A percentile compares a stretch with the other conserved stretches of the same genome.
These are phyloP conservation scores for Mirounga angustirostris DNA, from an alignment of 2,113 vertebrate genomes.

Conservation along the genomic window DNA sequence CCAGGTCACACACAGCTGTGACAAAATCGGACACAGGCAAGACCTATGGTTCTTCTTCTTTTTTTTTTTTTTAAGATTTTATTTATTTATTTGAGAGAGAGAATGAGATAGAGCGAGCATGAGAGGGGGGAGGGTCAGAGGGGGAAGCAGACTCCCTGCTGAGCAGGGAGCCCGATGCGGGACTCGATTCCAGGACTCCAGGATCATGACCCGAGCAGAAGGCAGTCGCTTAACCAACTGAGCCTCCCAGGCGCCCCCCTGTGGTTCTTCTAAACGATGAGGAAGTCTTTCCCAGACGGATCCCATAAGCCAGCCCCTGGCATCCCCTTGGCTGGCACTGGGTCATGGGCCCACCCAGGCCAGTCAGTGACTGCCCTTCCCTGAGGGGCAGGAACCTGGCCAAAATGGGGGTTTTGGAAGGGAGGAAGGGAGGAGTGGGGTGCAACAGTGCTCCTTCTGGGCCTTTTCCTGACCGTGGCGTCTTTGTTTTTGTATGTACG, in stretches of 20 bases:
- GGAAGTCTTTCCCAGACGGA: background rate
- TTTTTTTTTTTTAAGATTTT: too few species aligned
- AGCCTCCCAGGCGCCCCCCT: too few species aligned
- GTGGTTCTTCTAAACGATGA: background rate
- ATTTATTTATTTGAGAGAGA: too few species aligned
- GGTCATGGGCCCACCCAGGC: background rate
- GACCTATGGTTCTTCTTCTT: background rate
- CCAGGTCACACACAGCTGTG: background rate
- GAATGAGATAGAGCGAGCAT: too few species aligned
- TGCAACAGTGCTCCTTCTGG: background rate
- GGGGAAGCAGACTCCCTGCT: too few species aligned
- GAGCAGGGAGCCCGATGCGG: too few species aligned
- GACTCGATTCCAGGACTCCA: too few species aligned
- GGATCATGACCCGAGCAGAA: too few species aligned
- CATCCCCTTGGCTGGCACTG: background rate
- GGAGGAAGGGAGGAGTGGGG: background rate
- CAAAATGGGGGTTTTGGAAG: background rate
- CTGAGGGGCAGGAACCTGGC: background rate
- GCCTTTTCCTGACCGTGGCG: background rate
- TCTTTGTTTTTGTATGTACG: background rate
- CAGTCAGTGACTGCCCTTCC: background rate
- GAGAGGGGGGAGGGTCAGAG: too few species aligned
- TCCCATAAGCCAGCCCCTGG: background rate
- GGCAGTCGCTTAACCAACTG: too few species aligned
- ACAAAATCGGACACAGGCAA: background rate